Evolutionary conservation across 2,888 invertebrate genomes (phyloP).

Genomic region (Drosophila neoperkinsi): DNA sequence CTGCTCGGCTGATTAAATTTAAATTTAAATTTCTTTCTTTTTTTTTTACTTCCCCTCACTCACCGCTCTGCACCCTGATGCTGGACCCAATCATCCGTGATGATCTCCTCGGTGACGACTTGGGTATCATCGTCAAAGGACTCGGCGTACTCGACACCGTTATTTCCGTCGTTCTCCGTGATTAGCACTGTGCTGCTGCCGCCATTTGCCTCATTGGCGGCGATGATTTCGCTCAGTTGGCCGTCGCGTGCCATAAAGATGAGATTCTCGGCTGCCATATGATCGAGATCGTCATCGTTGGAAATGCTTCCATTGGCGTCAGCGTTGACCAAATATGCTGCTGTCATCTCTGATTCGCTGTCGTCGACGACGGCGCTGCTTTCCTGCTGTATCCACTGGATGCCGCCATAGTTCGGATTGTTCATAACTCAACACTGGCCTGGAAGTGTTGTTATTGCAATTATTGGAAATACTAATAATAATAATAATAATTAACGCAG

Average conservation of each 20-base stretch:
- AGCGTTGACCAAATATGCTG: conserved; percentile 49
- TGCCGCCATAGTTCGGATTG: conserved; percentile 76
- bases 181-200: conserved; percentile 71
- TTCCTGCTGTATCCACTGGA: conserved; percentile 83
- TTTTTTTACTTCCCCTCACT: conserved; percentile 23
- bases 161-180: conserved; percentile 63
- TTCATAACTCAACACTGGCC: conserved; percentile 65
- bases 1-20: not conserved
- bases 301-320: conserved; percentile 31
- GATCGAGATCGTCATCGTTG: conserved; percentile 85
- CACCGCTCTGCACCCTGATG: conserved; percentile 90
- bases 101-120: conserved; percentile 92
- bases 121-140: conserved; percentile 86
- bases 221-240: conserved; percentile 82
- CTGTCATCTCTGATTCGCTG: conserved; percentile 39
- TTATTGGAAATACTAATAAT: conserved; percentile 11
- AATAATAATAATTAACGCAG: conserved; percentile 33
- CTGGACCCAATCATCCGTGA: conserved; percentile 92
- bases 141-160: conserved; percentile 54
- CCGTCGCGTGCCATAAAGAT: conserved; percentile 88
- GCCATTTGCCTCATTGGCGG: conserved; percentile 67
- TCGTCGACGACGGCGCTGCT: conserved; percentile 47
- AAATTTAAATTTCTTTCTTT: not conserved
- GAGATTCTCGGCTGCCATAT: conserved; percentile 88
- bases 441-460: conserved; percentile 44